Conservation (phyloP, 2,888 invertebrate genomes). For the Abscondita cerata region DNA sequence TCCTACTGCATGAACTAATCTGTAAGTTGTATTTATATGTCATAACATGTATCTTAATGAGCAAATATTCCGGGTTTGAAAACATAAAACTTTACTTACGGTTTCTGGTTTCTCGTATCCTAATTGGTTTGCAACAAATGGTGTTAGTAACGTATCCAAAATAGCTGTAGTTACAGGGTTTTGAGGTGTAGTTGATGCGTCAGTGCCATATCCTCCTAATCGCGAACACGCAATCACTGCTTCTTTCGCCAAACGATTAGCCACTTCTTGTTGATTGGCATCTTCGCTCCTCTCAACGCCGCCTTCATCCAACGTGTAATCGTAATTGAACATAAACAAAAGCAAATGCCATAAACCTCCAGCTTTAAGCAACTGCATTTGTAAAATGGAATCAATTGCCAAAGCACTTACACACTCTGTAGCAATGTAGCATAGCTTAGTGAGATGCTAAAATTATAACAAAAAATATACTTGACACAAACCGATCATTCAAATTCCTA, state of each 20-base stretch:
- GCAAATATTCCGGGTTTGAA: too few relatives aligned
- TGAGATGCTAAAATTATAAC: conserved; percentile 70
- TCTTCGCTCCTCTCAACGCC: conserved; percentile 87
- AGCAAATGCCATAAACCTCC: conserved; percentile 94
- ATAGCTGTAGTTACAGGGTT: conserved; percentile 66
- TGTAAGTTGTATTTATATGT: too few relatives aligned
- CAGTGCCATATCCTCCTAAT: conserved; percentile 72
- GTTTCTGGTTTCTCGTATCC: conserved; percentile 74
- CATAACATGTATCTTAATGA: too few relatives aligned
- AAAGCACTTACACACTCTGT: conserved; percentile 91
- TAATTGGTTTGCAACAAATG: conserved; percentile 83
- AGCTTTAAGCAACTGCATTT: conserved; percentile 81
- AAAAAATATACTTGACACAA: too few relatives aligned
- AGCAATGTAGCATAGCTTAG: conserved; percentile 83
- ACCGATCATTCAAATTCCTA: conserved; percentile 52
- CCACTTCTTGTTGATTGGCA: conserved; percentile 88
- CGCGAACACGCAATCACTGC: conserved; percentile 85
- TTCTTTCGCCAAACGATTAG: conserved; percentile 91
- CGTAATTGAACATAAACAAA: conserved; percentile 90
- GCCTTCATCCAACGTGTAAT: conserved; percentile 96
- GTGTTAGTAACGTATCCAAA: conserved; percentile 79
- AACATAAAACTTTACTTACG: too few relatives aligned
- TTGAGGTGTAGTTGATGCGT: conserved; percentile 61
- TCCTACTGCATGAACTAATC: too few relatives aligned
- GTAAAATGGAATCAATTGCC: conserved; percentile 84